Percentiles rank a stretch among this genome's conserved stretches.
These are phyloP conservation scores for Anolis carolinensis DNA, from an alignment of 2,113 vertebrate genomes.

Conservation along the genomic window DNA sequence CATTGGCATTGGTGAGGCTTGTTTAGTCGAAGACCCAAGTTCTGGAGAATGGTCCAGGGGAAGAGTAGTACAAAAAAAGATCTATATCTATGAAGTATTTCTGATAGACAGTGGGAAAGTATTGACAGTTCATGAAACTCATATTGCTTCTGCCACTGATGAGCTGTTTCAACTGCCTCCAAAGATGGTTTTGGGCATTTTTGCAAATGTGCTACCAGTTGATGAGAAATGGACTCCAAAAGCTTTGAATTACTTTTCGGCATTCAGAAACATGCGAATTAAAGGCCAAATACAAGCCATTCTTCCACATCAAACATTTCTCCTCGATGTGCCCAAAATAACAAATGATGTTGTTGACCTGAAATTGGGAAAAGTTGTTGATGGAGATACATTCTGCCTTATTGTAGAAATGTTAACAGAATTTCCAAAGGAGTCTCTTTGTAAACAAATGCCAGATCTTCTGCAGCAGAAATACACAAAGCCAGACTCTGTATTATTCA, in stretches of 20 bases:
- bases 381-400: conserved; percentile 85
- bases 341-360: conserved; percentile 78
- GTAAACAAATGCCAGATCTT: conserved; percentile 63
- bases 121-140: conserved; percentile 70
- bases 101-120: conserved; percentile 87
- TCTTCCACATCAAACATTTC: conserved; percentile 78
- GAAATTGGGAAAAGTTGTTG: conserved; percentile 81
- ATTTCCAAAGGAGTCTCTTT: conserved; percentile 63
- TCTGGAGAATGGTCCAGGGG: conserved; percentile 88
- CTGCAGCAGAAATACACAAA: conserved; percentile 47
- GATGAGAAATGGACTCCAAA: conserved; percentile 75
- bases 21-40: conserved; percentile 84
- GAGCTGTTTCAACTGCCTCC: conserved; percentile 87
- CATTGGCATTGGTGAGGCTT: conserved; percentile 78
- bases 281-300: conserved; percentile 82
- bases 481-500: conserved; percentile 39
- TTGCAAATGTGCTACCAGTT: conserved; percentile 86
- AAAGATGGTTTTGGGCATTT: conserved; percentile 84
- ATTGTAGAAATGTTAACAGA: conserved; percentile 82
- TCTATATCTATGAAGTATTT: conserved; percentile 75
- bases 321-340: conserved; percentile 86
- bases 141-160: conserved; percentile 78
- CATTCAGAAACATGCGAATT: conserved; percentile 78
- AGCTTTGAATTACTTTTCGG: conserved; percentile 83
- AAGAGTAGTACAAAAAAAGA: conserved; percentile 79